phyloP scores from a whole-genome alignment of 35 echinoderm and acorn worm genomes.

The Lytechinus pictus region DNA sequence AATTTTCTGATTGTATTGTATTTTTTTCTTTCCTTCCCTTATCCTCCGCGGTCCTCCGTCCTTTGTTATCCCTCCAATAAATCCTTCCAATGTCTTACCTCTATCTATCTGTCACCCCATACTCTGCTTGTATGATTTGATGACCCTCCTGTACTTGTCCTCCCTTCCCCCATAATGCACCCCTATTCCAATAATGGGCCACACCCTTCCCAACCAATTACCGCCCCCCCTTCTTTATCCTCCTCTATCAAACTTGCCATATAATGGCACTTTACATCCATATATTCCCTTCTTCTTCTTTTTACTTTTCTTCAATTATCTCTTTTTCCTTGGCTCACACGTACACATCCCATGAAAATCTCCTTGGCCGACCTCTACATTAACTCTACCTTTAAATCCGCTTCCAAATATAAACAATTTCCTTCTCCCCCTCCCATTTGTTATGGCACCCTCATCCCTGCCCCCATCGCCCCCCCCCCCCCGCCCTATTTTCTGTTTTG shows the following conservation, averaged over 20 bases:
- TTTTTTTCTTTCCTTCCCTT: constrained; percentile 26
- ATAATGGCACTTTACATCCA: background rate
- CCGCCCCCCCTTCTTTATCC: background rate
- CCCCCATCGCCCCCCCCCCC: background rate
- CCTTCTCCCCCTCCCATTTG: background rate
- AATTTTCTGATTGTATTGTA: background rate
- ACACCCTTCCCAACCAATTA: background rate
- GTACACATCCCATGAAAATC: background rate
- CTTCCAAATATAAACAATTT: background rate
- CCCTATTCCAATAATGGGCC: background rate
- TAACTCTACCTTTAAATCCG: background rate
- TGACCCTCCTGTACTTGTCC: background rate
- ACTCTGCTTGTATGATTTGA: background rate
- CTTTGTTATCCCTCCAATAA: background rate
- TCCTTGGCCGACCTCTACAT: background rate
- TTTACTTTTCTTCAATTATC: background rate
- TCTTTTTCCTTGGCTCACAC: background rate
- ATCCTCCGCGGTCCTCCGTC: background rate
- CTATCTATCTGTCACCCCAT: background rate
- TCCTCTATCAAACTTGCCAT: background rate
- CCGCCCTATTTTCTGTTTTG: background rate
- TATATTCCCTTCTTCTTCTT: background rate
- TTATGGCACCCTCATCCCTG: background rate
- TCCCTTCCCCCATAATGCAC: background rate
- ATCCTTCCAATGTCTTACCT: constrained; percentile 18